phyloP scores from a whole-genome alignment of 2,797 vertebrate genomes.

The Danio jaintianensis region DNA sequence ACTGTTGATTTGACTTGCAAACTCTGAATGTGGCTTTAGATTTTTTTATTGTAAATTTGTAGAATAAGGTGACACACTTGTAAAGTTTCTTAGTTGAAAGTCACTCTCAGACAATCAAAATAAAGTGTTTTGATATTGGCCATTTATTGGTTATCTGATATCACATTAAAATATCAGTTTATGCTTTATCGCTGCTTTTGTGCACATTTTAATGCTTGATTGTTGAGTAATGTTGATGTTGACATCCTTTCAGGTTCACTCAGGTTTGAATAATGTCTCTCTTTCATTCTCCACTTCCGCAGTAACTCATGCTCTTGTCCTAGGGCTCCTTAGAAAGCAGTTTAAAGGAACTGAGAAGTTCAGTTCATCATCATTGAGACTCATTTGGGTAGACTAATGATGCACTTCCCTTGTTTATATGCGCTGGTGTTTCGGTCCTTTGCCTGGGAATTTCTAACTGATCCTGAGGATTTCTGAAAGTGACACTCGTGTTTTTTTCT shows the following conservation, averaged over 20 bases:
- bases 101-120: neutral
- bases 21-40: too few species aligned
- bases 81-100: too few species aligned
- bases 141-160: neutral
- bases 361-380: slow-evolving; percentile 59
- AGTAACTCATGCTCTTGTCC: slow-evolving; percentile 34
- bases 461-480: slow-evolving; percentile 39
- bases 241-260: neutral
- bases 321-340: slow-evolving; percentile 4
- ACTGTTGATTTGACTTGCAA: too few species aligned
- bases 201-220: neutral
- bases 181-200: too few species aligned
- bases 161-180: too few species aligned
- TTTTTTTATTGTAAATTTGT: too few species aligned
- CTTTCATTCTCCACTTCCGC: slow-evolving; percentile 22
- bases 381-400: slow-evolving; percentile 68
- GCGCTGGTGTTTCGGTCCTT: slow-evolving; percentile 36
- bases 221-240: neutral
- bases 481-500: neutral
- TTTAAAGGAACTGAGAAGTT: slow-evolving; percentile 39
- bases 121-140: neutral
- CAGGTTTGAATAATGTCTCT: slow-evolving; percentile 30
- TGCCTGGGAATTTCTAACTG: slow-evolving; percentile 42
- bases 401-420: slow-evolving; percentile 59
- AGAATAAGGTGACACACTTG: too few species aligned